Percentiles rank a stretch among this genome's conserved stretches.
Evolutionary conservation across 2,888 invertebrate genomes (phyloP).

Genomic region (Ferrisia virgata): DNA sequence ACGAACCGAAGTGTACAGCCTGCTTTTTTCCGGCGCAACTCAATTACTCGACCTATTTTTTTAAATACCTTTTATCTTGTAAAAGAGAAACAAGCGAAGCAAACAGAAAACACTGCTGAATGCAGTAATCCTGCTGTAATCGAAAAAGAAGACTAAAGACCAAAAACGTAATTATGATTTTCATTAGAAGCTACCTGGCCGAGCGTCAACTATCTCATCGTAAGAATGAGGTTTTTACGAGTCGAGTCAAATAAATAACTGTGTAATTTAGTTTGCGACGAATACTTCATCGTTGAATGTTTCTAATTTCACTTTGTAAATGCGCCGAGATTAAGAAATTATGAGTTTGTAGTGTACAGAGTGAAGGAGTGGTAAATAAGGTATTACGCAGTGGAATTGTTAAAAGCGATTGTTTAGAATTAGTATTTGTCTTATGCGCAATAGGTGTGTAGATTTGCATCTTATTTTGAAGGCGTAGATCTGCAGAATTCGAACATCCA

Average conservation of each 20-base stretch:
- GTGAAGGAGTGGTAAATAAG: no score
- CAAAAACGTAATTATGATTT: slow-evolving; percentile 2
- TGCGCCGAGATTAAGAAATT: no score
- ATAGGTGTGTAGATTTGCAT: no score
- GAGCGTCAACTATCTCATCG: background rate
- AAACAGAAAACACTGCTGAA: no score
- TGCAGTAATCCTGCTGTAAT: background rate
- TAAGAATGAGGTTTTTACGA: background rate
- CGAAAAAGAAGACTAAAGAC: background rate
- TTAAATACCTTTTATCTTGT: background rate
- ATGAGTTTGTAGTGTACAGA: no score
- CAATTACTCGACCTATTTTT: background rate
- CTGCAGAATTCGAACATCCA: no score
- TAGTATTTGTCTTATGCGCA: no score
- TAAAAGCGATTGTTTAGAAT: no score
- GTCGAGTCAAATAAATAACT: background rate
- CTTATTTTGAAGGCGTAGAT: no score
- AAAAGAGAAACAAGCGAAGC: background rate
- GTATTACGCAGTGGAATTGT: no score
- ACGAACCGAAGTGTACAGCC: background rate
- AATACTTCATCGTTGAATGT: background rate
- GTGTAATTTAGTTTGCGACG: background rate
- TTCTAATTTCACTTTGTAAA: background rate
- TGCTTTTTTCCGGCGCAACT: background rate
- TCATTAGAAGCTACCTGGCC: background rate